Evolutionary conservation across 2,888 invertebrate genomes (phyloP), one percentile per base, ranked within the genome.

Genomic region (Troides aeacus): DNA sequence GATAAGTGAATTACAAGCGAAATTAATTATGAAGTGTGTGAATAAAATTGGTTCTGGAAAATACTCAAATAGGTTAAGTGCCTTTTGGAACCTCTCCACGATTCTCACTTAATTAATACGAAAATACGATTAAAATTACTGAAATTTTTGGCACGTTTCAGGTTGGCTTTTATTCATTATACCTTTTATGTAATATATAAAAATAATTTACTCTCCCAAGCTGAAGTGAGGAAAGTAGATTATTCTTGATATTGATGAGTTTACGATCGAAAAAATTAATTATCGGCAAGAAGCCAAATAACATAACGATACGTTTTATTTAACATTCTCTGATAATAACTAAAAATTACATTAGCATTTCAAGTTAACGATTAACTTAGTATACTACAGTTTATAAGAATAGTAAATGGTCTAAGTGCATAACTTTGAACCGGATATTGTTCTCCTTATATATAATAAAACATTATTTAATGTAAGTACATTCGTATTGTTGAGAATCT

Each of bases 101-200:
- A 57, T 57, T 21, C 57, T 21, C 57, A 8, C 21, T 57, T 57
- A n/a, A 57, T 21, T 57, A 8, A 6, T 21, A 21, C 57, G 57
- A 21, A 57, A 21, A 57, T 21, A 57, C 57, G 57, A 57, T 57
- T 57, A 57, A 57, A 57, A 57, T 57, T 57, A 57, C 8, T 7
- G 21, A 57, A 57, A 57, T 21, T 21, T 21, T 57, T 23, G 57
- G 57, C 57, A 57, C 57, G 57, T 57, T n/a, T 57, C 8, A 57
- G 21, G 21, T n/a, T 10, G 21, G 5, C n/a, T 21, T 57, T 57
- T n/a, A 21, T 57, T 56, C 57, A 57, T 57, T 21, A 57, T 57
- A 21, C 21, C 57, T 57, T 57, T 57, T 57, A 56, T 56, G 18
- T 18, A n/a, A 30, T 30, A 30, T 30, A 30, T 5, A 30, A 30